Conservation (phyloP, 2,888 invertebrate species). For the Eumacrocentrus americanus region DNA sequence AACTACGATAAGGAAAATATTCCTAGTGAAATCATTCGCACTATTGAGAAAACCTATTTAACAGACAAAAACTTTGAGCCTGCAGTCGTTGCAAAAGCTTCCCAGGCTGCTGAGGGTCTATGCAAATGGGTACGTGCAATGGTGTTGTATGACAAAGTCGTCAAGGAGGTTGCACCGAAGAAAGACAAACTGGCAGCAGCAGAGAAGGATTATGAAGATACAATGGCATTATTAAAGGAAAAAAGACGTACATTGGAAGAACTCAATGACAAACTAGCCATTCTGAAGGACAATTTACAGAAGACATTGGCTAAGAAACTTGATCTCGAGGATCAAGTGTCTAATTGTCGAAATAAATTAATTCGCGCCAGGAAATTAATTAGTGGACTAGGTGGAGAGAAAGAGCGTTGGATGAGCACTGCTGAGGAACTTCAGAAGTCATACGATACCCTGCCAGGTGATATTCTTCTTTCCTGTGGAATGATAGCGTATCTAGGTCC, state of each 20-base stretch:
- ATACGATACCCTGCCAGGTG: conserved; percentile 85
- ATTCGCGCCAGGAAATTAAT: conserved; percentile 86
- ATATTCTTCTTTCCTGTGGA: conserved; percentile 86
- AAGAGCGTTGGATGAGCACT: conserved; percentile 80
- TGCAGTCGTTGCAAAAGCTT: conserved; percentile 82
- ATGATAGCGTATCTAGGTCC: conserved; percentile 90
- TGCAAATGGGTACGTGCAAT: conserved; percentile 92
- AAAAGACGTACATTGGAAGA: conserved; percentile 80
- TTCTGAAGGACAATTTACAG: conserved; percentile 72
- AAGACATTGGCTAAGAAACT: conserved; percentile 72
- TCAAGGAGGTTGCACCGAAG: conserved; percentile 84
- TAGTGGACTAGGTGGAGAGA: conserved; percentile 83
- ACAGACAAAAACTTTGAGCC: conserved; percentile 80
- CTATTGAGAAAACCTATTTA: conserved; percentile 47
- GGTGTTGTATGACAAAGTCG: conserved; percentile 86
- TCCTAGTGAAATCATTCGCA: conserved; percentile 71
- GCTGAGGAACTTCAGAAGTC: conserved; percentile 76
- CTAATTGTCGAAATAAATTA: conserved; percentile 79
- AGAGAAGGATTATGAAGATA: conserved; percentile 79
- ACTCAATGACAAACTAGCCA: conserved; percentile 78
- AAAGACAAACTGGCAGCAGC: conserved; percentile 80
- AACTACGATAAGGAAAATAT: conserved; percentile 89
- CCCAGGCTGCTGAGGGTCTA: conserved; percentile 91
- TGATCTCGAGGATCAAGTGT: conserved; percentile 74
- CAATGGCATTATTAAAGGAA: conserved; percentile 83